Evolutionary conservation across 1,140 invertebrate species (phyloP).

Genomic region (Pseudobourletiella spinata): DNA sequence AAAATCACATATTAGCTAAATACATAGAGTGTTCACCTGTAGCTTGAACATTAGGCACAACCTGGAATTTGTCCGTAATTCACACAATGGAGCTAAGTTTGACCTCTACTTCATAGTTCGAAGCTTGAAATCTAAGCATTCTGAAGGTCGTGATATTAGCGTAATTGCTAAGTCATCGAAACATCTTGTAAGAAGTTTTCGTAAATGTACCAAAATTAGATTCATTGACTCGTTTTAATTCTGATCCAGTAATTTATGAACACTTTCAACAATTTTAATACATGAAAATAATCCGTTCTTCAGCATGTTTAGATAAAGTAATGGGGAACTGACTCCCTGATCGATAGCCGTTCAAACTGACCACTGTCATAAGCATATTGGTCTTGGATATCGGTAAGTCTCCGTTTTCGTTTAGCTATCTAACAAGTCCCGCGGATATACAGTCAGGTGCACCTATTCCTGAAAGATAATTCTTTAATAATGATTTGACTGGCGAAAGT

Average conservation of each 20-base stretch:
- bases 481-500: background rate
- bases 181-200: background rate
- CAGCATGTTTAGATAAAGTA: too few relatives aligned
- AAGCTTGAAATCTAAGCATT: background rate
- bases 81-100: background rate
- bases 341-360: too few relatives aligned
- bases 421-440: background rate
- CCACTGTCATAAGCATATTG: too few relatives aligned
- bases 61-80: background rate
- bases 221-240: too few relatives aligned
- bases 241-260: too few relatives aligned
- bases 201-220: too few relatives aligned
- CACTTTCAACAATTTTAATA: too few relatives aligned
- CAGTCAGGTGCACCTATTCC: background rate
- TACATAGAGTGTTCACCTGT: background rate
- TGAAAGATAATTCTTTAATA: background rate
- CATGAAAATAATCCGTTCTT: too few relatives aligned
- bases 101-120: background rate
- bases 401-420: background rate
- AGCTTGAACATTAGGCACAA: background rate
- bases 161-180: background rate
- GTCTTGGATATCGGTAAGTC: background rate
- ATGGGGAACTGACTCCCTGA: background rate
- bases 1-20: background rate
- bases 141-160: background rate